Base-by-base conservation (phyloP, 23 tunicate genomes). In the Pegea sp. region DNA sequence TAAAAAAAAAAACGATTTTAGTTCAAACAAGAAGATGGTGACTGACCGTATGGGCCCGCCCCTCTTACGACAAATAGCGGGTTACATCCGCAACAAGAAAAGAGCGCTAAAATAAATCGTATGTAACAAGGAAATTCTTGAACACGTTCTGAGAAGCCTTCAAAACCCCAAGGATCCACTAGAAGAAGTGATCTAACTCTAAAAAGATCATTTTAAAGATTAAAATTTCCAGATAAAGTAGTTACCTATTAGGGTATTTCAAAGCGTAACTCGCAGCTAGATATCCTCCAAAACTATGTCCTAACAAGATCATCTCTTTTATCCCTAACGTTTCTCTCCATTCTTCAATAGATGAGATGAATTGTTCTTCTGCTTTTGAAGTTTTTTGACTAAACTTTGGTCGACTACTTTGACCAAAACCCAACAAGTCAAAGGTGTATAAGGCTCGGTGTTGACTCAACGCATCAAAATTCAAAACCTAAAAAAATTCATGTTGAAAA, bases 261-360 rank as follows among this genome's bases (percentile, higher is more conserved):
- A 68, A 20, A 13, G 74, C 65, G 50, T 68, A 68, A 31, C 65
- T 58, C 30, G 65, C 34, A 22, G 65, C 58, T 3, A 68, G 65
- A 59, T 68, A 68, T 26, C 74, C 74, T 22, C 74, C 74, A 49
- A 68, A 68, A 68, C 74, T 68, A 28, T 68, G 74, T 25, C 74
- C 74, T 5, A 68, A 43, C 24, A 68, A 31, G 24, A 68, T 68
- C 74, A 68, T 68, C 59, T 68, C 30, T 3, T 68, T 28, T 24
- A 68, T 25, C 2, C 46, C 46, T 2, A 68, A 52, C 13, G 65
- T 25, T 19, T 59, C 58, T 23, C 74, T 68, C 74, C 74, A 68
- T 58, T 68, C 66, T 48, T 68, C 74, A 2, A 68, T 59, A 11
- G 74, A 68, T 30, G 59, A 49, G 6, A 68, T 34, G 31, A 68